Base-by-base conservation (phyloP, 2,888 invertebrate species). In the Aphidius colemani region DNA sequence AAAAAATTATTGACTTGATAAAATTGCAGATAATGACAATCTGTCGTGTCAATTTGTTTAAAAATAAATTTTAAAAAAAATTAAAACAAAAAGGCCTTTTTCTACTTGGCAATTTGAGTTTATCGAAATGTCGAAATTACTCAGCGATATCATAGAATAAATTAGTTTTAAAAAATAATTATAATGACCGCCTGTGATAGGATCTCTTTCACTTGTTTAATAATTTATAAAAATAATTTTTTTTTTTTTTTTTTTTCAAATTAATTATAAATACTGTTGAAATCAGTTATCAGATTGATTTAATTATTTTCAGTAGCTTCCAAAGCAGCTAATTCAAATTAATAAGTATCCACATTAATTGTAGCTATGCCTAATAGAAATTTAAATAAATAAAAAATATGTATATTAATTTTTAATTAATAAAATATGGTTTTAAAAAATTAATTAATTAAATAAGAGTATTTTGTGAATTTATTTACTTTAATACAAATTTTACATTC, bases 401-500 rank as follows among this genome's bases (percentile, higher is more conserved):
- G 30, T 30, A 30, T 18, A 18, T 18, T 18, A 18, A 18, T 30
- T 30, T 30, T 30, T 4, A 30, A 30, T 30, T 3, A 30, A 30
- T 30, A 30, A 30, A 30, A 30, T 30, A 30, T 30, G 30, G 30
- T 30, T 30, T 30, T 18, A 41, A 44, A 44, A 18, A 39, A 45
- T 13, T 59, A 53, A 41, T 7, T 40, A 39, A 63, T 63, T 71
- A 70, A 69, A 67, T 74, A 77, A 75, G 73, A 75, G 71, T 75
- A 73, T 71, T 75, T 74, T 67, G 70, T 70, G 73, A 76, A 78
- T 79, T 78, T 77, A 78, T 79, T 80, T 78, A 78, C 72, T 79
- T 80, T 77, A 75, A 79, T 80, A 80, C 78, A 80, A 80, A 80
- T 77, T 79, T 78, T 78, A 78, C 79, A 80, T 78, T 78, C 78